A percentile compares a stretch with the other conserved stretches of the same genome.
Evolutionary conservation across 2,113 vertebrate species (phyloP).

Genomic region (Engraulis encrasicolus): DNA sequence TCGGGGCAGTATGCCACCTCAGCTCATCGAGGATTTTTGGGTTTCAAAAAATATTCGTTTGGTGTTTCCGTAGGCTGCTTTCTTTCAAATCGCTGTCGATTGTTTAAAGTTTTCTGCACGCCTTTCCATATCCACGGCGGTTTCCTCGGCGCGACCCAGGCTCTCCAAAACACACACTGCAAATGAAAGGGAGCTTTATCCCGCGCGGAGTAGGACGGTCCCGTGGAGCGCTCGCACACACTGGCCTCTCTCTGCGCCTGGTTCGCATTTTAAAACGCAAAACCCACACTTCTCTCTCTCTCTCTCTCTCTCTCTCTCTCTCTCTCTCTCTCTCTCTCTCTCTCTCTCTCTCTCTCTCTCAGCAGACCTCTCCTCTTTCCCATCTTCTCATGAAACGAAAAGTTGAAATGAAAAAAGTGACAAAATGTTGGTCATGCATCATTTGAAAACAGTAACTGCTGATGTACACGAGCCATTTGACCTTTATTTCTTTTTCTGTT

Average conservation of each 20-base stretch:
- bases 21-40: neutral
- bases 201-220: slow-evolving; percentile 29
- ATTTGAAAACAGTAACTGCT: neutral
- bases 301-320: slow-evolving; percentile 15
- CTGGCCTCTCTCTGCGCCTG: slow-evolving; percentile 49
- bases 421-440: neutral
- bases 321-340: slow-evolving; percentile 1
- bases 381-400: neutral
- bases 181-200: slow-evolving; percentile 77
- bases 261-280: slow-evolving; percentile 59
- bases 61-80: neutral
- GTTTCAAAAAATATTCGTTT: neutral
- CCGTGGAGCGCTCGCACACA: neutral
- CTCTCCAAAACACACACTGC: slow-evolving; percentile 34
- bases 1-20: neutral
- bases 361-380: too few species aligned
- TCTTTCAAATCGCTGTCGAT: neutral
- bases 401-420: neutral
- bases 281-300: slow-evolving; percentile 56
- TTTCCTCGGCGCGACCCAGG: slow-evolving; percentile 22
- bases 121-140: slow-evolving; percentile 25
- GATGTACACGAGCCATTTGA: too few species aligned
- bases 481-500: too few species aligned
- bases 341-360: neutral
- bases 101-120: neutral